Base-by-base conservation (phyloP, 53 echinoderm and acorn worm species). In the Paracentrotus lividus region DNA sequence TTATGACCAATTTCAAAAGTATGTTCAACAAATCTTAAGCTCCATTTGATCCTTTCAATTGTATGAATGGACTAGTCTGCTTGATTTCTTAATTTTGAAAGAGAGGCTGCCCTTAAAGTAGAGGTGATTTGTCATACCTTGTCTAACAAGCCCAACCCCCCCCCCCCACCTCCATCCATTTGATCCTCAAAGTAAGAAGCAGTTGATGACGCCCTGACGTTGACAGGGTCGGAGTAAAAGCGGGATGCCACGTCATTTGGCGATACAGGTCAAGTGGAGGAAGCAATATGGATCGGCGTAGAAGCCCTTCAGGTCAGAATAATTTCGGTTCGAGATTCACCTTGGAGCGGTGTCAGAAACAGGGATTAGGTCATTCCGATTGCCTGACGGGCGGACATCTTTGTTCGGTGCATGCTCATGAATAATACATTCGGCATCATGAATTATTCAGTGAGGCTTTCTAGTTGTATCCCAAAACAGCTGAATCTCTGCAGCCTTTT, bases 221-320 rank as follows among this genome's bases (percentile, higher is more conserved):
- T 81, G 44, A 45, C 81, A 81, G 47, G 81, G 81, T 44, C 81
- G 16, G 42, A 45, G n/a, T 56, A 16, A 51, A 54, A 56, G 86
- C 56, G 57, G 36, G 89, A 3, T 89, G 89, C 89, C 89, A 89
- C 89, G 89, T 89, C 89, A 89, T 89, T n/a, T 64, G 64, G 42
- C 42, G 89, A 89, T 60, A 24, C 60, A 43, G 89, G 89, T 89
- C 89, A 89, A 89, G 89, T 89, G 89, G 16, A 86, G 89, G 89
- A 89, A 89, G 61, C 60, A 89, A 86, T 86, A 86, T 86, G 56
- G 55, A 85, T 52, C 85, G 32, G 54, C 51, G 85, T 45, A 21
- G 36, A 86, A 34, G n/a, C 56, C 86, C 86, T 86, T 34, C 86
- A 81, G 55, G 86, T 86, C 56, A 4, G 86, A 86, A 86, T 55